Evolutionary conservation across 2,797 vertebrate species (phyloP), one percentile per base, ranked within the genome.

Genomic region (Alfaro cultratus): DNA sequence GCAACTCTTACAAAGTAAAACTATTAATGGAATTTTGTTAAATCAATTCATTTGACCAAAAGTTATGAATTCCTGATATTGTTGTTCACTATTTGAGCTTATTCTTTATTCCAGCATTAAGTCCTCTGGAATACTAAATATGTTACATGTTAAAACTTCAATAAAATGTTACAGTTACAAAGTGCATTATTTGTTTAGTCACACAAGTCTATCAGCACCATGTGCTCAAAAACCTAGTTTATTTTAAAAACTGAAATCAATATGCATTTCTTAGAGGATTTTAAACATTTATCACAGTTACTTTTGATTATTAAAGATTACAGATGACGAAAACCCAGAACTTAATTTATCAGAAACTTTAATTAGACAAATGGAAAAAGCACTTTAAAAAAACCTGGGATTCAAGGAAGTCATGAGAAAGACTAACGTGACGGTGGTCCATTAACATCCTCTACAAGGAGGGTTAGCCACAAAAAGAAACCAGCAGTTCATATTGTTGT

Each of bases 71-170:
- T 76, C 9, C 60, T 70, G 72, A 47, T 67, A 13, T 41, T 46
- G 49, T n/a, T 16, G 36, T 74, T 49, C 49, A 68, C 41, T 57
- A 36, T 73, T 73, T 31, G 62, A 83, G 62, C 3, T 51, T 5
- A 64, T 53, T 79, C 31, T 74, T 68, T 46, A 75, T 74, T 43
- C 21, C 16, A 57, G 60, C 46, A 82, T 73, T 45, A 45, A 0
- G 5, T 70, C 23, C 23, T n/a, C 41, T n/a, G 39, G 43, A 45
- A 41, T 79, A 85, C 1, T 73, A 81, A 57, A 46, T 64, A 49
- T 81, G 72, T 68, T 79, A 74, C 64, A 62, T 81, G 60, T 79
- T 80, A 12, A 85, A 81, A 81, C 67, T 43, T 83, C 7, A 86
- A 80, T 88, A 89, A 87, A 45, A 53, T 72, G 72, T 77, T 62